Percentiles rank a stretch among this genome's conserved stretches.
Evolutionary conservation across 1,140 invertebrate species (phyloP).

Genomic region (Ooceraea biroi): DNA sequence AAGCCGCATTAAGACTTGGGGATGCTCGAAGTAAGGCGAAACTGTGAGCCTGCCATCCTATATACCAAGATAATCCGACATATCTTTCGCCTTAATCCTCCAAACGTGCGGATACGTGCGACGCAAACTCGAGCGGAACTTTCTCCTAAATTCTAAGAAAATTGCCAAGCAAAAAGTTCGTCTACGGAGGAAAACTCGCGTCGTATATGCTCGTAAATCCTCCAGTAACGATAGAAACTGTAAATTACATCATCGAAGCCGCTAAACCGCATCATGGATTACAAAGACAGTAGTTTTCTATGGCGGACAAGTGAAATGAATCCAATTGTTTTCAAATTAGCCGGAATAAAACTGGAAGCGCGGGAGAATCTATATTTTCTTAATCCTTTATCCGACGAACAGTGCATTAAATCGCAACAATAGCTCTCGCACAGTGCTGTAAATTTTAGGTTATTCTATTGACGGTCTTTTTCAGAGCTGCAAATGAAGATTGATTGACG

Average conservation of each 20-base stretch:
- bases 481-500: slow-evolving; percentile 53
- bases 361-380: slow-evolving; percentile 30
- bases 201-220: not conserved
- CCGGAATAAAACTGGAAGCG: not conserved
- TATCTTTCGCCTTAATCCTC: slow-evolving; percentile 52
- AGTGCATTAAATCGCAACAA: slow-evolving; percentile 32
- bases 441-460: slow-evolving; percentile 47
- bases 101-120: not conserved
- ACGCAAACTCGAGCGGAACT: slow-evolving; percentile 12
- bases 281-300: not conserved
- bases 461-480: slow-evolving; percentile 29
- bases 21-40: slow-evolving; percentile 36
- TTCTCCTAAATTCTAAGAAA: slow-evolving; percentile 22
- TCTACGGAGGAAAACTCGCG: not conserved
- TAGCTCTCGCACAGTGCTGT: slow-evolving; percentile 5
- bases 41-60: slow-evolving; percentile 7
- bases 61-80: slow-evolving; percentile 44
- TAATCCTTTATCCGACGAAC: slow-evolving; percentile 30
- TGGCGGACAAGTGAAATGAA: slow-evolving; percentile 12
- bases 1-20: slow-evolving; percentile 52
- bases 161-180: slow-evolving; percentile 7
- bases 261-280: not conserved
- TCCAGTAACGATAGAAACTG: not conserved
- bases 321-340: slow-evolving; percentile 44
- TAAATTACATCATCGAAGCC: not conserved